These are phyloP conservation scores for Platycnemis pennipes DNA, from an alignment of 2,888 invertebrate species.

Conservation along the genomic window DNA sequence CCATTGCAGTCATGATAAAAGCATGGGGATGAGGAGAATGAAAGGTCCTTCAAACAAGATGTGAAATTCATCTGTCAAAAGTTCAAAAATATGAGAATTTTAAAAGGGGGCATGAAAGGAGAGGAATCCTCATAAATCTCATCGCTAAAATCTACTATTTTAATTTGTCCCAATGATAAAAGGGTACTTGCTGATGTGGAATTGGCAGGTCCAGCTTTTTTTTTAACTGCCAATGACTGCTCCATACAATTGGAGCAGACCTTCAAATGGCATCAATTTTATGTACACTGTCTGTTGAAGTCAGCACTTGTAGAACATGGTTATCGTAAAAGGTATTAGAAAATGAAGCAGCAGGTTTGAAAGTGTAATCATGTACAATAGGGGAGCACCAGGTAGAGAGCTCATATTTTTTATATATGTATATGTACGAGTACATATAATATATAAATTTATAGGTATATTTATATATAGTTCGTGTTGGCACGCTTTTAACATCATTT, in stretches of 20 bases:
- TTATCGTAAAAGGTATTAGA: slow-evolving; percentile 67
- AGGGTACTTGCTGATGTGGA: slow-evolving; percentile 69
- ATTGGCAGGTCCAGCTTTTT: slow-evolving; percentile 63
- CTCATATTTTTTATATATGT: slow-evolving; percentile 61
- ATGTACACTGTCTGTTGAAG: slow-evolving; percentile 65
- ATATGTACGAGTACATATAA: slow-evolving; percentile 65
- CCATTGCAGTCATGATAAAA: slow-evolving; percentile 69
- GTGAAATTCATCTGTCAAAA: slow-evolving; percentile 69
- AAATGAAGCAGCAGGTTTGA: slow-evolving; percentile 65
- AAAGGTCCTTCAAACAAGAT: slow-evolving; percentile 68
- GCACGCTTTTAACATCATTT: slow-evolving; percentile 68
- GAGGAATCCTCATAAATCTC: slow-evolving; percentile 68
- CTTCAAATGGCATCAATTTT: slow-evolving; percentile 62
- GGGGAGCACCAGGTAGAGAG: slow-evolving; percentile 67
- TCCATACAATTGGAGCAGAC: slow-evolving; percentile 64
- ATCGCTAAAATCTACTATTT: slow-evolving; percentile 67
- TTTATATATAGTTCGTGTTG: slow-evolving; percentile 67
- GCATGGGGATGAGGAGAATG: slow-evolving; percentile 68
- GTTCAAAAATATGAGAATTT: slow-evolving; percentile 69
- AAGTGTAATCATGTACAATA: slow-evolving; percentile 67
- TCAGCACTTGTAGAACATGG: slow-evolving; percentile 65
- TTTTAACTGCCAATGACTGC: slow-evolving; percentile 61
- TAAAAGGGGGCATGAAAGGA: slow-evolving; percentile 67
- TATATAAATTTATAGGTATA: slow-evolving; percentile 66
- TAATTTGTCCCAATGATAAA: slow-evolving; percentile 69